Conservation (phyloP, 2,888 invertebrate species). For the Xylota sylvarum region DNA sequence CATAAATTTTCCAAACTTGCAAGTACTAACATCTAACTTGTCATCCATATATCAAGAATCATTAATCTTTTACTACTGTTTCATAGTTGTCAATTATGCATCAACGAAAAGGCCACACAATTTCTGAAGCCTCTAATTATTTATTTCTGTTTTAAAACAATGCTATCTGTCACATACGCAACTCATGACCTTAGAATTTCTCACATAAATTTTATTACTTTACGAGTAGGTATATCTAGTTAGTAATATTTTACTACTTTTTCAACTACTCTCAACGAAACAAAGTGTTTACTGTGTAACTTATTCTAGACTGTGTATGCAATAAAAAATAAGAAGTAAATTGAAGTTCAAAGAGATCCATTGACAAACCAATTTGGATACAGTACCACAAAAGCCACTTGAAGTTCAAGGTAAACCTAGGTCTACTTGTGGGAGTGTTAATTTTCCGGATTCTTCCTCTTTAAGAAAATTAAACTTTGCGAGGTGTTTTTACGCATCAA, state of each 20-base stretch:
- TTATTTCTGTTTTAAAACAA: slow-evolving; percentile 12
- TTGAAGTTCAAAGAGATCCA: slow-evolving; percentile 18
- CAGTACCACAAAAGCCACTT: background rate
- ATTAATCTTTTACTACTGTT: slow-evolving; percentile 7
- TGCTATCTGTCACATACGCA: slow-evolving; percentile 34
- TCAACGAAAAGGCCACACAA: slow-evolving; percentile 24
- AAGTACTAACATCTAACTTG: background rate
- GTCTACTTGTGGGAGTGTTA: background rate
- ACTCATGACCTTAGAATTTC: slow-evolving; percentile 41
- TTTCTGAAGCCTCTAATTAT: slow-evolving; percentile 36
- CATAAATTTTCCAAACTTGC: too few species aligned
- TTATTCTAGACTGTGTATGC: background rate
- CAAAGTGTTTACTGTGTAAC: slow-evolving; percentile 10
- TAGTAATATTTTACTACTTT: slow-evolving; percentile 16
- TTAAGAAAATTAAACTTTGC: background rate
- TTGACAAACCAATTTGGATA: slow-evolving; percentile 9
- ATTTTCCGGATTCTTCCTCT: slow-evolving; percentile 4
- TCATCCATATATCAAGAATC: background rate
- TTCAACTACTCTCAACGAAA: slow-evolving; percentile 2
- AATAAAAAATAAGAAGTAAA: background rate
- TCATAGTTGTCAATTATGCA: slow-evolving; percentile 6
- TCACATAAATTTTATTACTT: slow-evolving; percentile 38
- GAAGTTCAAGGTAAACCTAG: slow-evolving; percentile 18
- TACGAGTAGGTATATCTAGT: background rate
- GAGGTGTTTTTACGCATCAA: slow-evolving; percentile 3